Base-by-base conservation (phyloP, 2,113 vertebrate genomes). In the Pseudorhombus dupliciocellatus region DNA sequence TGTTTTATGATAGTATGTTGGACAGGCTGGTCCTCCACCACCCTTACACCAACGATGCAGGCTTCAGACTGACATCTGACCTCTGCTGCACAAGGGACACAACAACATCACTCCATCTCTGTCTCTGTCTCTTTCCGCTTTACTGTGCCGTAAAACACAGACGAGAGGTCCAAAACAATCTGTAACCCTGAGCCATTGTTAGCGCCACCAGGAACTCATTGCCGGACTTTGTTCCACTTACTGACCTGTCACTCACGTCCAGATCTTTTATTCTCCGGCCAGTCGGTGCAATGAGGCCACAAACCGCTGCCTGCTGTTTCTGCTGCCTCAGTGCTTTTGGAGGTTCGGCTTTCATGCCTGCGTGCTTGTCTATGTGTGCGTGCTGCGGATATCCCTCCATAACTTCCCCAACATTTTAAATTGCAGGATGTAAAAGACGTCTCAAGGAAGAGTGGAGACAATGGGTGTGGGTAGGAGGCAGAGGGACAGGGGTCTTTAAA, bases 261-360 rank as follows among this genome's bases (percentile, higher is more conserved):
- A 80, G 75, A 70, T 72, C 69, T 80, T 84, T 90, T 91, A 88
- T 91, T 90, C 82, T 78, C 77, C 55, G 54, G 81, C 66, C 64
- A 79, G 79, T 73, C 82, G 48, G 79, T 71, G 67, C 78, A 85
- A 69, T 70, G 87, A 87, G 87, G 84, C 88, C 83, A 88, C 80
- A 87, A 85, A 85, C 85, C 77, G 65, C 82, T 56, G 66, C 86
- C 84, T 79, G 81, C 75, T 56, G 66, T 76, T 90, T 91, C 75
- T 87, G 90, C 87, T 89, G 88, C 84, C 80, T 93, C 83, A 62
- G 85, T 81, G 82, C 75, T 89, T 91, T 90, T 77, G 82, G 66
- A 84, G 72, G 71, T 66, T 75, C 75, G 53, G 58, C 64, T 83
- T 78, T 79, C 73, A 65, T 72, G 44, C 66, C 37, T 46, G 60